Base-by-base conservation (phyloP, 2,888 invertebrate genomes). In the Torymus tubicola region DNA sequence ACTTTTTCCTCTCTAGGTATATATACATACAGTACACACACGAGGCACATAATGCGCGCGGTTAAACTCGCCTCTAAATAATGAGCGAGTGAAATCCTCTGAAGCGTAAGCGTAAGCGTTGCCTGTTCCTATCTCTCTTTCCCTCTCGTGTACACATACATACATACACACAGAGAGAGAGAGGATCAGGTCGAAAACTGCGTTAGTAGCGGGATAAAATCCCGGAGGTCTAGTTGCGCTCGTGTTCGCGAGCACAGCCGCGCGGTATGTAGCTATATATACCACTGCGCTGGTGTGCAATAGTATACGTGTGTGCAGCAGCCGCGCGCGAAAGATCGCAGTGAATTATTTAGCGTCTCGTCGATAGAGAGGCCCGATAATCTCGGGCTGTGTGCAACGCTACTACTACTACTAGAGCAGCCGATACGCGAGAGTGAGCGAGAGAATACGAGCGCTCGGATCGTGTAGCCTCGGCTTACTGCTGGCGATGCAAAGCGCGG, bases 271-370 rank as follows among this genome's bases (percentile, higher is more conserved):
- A 21, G 21, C 21, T 2, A n/a, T n/a, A 14, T n/a, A n/a, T 14
- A 16, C n/a, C 12, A 1, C n/a, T 8, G 8, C 3, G 1, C 21
- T 3, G 24, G 13, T 12, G 61, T 12, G n/a, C n/a, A n/a, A n/a
- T n/a, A 14, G 24, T 24, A 61, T 5, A 61, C 11, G 21, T 4
- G 2, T 21, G 64, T 8, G 53, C n/a, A n/a, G n/a, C n/a, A n/a
- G 53, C 52, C 60, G 24, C 21, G 21, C 21, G 73, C 64, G 52
- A 80, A 75, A 75, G 74, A 65, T 70, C 65, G 70, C 58, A 13
- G 74, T 80, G 80, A 80, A 80, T 80, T 80, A 75, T 80, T 80
- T 75, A 80, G 80, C 70, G 74, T 60, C 74, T 70, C 60, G 69
- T 42, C 70, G 70, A 80, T 80, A 24, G 80, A 68, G 73, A 73